Base-by-base conservation (phyloP, 1,140 invertebrate genomes). In the Calephelis virginiensis region DNA sequence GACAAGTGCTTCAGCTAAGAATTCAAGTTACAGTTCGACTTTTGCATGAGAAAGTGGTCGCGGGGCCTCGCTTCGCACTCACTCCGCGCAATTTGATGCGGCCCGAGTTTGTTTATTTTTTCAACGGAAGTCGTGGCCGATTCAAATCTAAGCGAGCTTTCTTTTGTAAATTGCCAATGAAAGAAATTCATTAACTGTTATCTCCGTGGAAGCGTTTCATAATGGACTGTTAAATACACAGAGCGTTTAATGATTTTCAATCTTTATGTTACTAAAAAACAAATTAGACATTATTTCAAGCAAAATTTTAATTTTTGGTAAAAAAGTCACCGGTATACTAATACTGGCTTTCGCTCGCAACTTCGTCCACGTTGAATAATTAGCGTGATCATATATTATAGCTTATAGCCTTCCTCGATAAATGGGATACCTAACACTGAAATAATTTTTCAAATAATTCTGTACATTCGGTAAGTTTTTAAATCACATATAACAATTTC, bases 11-110 rank as follows among this genome's bases (percentile, higher is more conserved):
- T 79, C 68, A 84, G 86, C 89, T 83, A 87, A 89, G 89, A 91
- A 91, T 90, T 91, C 86, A 90, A 91, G 86, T 89, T 85, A 91
- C 86, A 76, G 81, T 91, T 90, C 86, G 87, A 90, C 86, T 91
- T 91, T 91, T 90, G 86, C 89, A 91, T 89, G 87, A 89, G 86
- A 89, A 89, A 89, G 82, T 85, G 83, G 78, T 81, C 75, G 78
- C 78, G 81, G 77, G 79, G 78, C 76, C 80, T 81, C 74, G 71
- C 80, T 80, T 86, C 82, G 82, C 85, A 83, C 85, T 83, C 78
- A 78, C 81, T 81, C 74, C 74, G 74, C 71, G 77, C 79, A 77
- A 82, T 82, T 86, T 81, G 82, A 81, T 75, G 79, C 79, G 70
- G 71, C 74, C 70, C 64, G 68, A 63, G 73, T 70, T 78, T 76